Percentiles rank a stretch among this genome's conserved stretches.
These are phyloP conservation scores for Uloborus diversus DNA, from an alignment of 1,140 invertebrate species.

Conservation along the genomic window DNA sequence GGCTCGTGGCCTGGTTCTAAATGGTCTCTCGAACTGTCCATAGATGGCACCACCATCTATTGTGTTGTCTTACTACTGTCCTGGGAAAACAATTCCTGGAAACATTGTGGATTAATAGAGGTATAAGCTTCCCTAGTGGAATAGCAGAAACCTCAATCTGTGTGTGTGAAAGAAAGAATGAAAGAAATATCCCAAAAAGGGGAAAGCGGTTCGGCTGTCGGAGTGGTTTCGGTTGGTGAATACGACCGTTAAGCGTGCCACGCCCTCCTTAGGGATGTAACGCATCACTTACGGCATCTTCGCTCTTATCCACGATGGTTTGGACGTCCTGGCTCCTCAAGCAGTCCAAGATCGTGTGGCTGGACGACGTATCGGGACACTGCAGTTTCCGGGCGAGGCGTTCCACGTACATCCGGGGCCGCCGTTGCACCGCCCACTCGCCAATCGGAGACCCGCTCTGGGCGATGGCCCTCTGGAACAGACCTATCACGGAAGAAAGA, in stretches of 20 bases:
- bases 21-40: no score
- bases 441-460: conserved; percentile 58
- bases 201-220: no score
- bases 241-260: no score
- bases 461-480: conserved; percentile 50
- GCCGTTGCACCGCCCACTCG: conserved; percentile 59
- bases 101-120: no score
- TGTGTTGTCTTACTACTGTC: neutral
- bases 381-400: conserved; percentile 44
- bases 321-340: conserved; percentile 14
- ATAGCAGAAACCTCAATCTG: no score
- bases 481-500: neutral
- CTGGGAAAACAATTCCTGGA: no score
- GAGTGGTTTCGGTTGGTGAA: no score
- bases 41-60: no score
- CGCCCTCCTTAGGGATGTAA: no score
- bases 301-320: conserved; percentile 37
- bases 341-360: conserved; percentile 45
- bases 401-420: conserved; percentile 47
- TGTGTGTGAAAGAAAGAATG: no score
- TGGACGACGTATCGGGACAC: conserved; percentile 33
- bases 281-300: conserved; percentile 38
- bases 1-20: no score
- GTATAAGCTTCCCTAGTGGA: no score
- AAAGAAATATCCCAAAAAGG: neutral